A percentile compares a stretch with the other conserved stretches of the same genome.
These are phyloP conservation scores for Channa striata DNA, from an alignment of 2,797 vertebrate species.

Conservation along the genomic window DNA sequence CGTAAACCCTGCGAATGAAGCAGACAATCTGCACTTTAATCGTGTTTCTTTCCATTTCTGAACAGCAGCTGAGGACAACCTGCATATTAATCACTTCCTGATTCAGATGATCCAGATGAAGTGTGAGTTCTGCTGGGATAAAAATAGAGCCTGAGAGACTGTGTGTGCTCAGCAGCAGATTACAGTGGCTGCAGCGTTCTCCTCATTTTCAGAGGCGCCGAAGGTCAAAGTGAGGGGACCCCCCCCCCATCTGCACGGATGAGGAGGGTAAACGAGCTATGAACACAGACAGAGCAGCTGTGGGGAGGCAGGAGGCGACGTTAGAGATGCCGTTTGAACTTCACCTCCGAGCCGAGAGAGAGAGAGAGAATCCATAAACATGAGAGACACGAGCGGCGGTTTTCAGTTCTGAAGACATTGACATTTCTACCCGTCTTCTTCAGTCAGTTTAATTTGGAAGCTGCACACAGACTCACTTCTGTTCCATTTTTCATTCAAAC, in stretches of 20 bases:
- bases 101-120: slow-evolving; percentile 5
- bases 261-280: slow-evolving; percentile 33
- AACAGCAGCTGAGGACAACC: neutral
- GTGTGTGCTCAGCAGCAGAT: slow-evolving; percentile 3
- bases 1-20: too few relatives aligned
- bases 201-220: slow-evolving; percentile 17
- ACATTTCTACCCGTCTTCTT: neutral
- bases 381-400: slow-evolving; percentile 14
- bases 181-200: slow-evolving; percentile 8
- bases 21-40: too few relatives aligned
- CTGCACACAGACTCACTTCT: too few relatives aligned
- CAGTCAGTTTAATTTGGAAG: too few relatives aligned
- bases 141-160: slow-evolving; percentile 3
- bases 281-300: slow-evolving; percentile 14
- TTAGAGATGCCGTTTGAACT: slow-evolving; percentile 41
- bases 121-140: neutral
- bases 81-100: neutral
- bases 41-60: too few relatives aligned
- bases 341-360: neutral
- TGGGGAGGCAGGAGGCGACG: neutral
- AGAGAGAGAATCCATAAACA: slow-evolving; percentile 31
- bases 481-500: too few relatives aligned
- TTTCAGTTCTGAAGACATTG: neutral
- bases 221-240: slow-evolving; percentile 39
- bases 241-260: slow-evolving; percentile 2